phyloP scores from a whole-genome alignment of 2,113 vertebrate species.

The Nansenia antarctica region DNA sequence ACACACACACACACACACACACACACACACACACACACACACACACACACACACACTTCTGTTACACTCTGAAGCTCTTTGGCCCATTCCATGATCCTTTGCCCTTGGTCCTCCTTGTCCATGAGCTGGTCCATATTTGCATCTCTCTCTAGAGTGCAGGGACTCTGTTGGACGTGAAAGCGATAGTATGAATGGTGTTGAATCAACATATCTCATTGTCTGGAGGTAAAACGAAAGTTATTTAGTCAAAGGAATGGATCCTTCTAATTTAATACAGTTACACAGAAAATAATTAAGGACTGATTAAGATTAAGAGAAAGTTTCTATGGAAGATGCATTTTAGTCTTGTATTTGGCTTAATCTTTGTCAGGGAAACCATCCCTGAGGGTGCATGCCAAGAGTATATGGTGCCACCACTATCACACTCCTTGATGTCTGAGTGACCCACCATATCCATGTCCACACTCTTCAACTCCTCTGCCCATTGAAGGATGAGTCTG shows the following conservation, averaged over 20 bases:
- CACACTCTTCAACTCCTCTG: constrained; percentile 36
- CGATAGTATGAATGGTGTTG: neutral
- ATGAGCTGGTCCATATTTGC: neutral
- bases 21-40: neutral
- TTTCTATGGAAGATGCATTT: too few species aligned
- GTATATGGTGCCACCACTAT: too few species aligned
- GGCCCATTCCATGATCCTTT: constrained; percentile 51
- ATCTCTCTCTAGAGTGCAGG: constrained; percentile 2
- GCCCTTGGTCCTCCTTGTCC: constrained; percentile 15
- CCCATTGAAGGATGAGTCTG: constrained; percentile 47
- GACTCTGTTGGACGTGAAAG: constrained; percentile 16
- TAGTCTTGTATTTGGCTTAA: too few species aligned
- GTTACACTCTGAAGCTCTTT: constrained; percentile 44
- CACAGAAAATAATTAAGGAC: too few species aligned
- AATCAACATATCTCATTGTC: neutral
- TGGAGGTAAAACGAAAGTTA: neutral
- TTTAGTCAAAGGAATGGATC: too few species aligned
- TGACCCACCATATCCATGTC: constrained; percentile 18
- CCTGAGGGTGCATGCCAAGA: too few species aligned
- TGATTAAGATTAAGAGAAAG: too few species aligned
- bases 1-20: neutral
- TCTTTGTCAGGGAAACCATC: too few species aligned
- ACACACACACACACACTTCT: constrained; percentile 26
- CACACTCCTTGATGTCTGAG: neutral
- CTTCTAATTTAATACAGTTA: too few species aligned